Evolutionary conservation across 1,140 invertebrate genomes (phyloP).

Genomic region (Trissolcus basalis): DNA sequence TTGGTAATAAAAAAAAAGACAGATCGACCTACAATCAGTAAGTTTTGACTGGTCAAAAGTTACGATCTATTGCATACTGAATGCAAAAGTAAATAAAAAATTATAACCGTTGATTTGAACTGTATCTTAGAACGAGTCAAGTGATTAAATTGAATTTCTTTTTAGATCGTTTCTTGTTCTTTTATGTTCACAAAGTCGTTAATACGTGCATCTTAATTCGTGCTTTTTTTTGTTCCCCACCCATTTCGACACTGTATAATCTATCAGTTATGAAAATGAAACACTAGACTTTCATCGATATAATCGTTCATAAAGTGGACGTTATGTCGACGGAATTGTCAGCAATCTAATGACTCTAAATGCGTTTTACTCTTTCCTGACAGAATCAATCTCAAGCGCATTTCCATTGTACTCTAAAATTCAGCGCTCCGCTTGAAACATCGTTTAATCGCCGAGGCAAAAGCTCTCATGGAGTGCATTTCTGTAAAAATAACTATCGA

Average conservation of each 20-base stretch:
- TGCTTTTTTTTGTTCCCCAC: background rate
- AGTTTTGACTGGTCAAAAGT: too few species aligned
- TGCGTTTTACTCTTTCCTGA: constrained; percentile 57
- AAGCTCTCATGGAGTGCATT: constrained; percentile 53
- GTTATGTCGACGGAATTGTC: constrained; percentile 58
- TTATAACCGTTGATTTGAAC: background rate
- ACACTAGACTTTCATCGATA: constrained; percentile 52
- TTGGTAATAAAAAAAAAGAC: constrained; percentile 8
- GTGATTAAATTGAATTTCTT: too few species aligned
- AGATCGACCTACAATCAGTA: background rate
- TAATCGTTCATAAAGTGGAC: constrained; percentile 56
- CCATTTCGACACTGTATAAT: constrained; percentile 11
- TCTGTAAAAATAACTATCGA: constrained; percentile 60
- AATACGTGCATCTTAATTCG: background rate
- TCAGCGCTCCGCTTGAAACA: constrained; percentile 49
- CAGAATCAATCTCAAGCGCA: constrained; percentile 61
- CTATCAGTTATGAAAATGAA: constrained; percentile 46
- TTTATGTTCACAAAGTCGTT: background rate
- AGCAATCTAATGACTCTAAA: constrained; percentile 61
- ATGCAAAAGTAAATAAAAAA: background rate
- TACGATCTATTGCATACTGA: too few species aligned
- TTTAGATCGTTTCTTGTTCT: background rate
- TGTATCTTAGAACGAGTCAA: too few species aligned
- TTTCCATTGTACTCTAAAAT: constrained; percentile 59
- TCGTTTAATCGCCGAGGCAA: constrained; percentile 55